Conservation (phyloP, 2,113 vertebrate species). For the Hydropotes inermis region DNA sequence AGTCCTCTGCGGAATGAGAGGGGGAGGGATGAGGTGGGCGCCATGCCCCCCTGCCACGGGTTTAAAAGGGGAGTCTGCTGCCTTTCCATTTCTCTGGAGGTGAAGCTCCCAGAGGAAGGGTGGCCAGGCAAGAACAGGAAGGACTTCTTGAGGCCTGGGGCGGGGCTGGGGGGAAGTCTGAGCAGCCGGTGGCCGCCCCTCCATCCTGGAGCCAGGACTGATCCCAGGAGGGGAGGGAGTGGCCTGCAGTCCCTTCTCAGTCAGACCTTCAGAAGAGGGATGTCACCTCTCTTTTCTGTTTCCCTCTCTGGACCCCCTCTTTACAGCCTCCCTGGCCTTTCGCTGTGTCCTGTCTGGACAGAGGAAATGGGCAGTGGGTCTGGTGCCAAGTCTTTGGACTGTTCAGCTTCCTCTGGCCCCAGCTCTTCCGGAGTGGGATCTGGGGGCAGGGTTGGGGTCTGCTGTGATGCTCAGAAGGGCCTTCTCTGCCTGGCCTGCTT, state of each 20-base stretch:
- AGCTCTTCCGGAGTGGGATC: background rate
- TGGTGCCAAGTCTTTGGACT: constrained; percentile 16
- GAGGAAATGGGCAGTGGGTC: constrained; percentile 27
- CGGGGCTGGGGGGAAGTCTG: background rate
- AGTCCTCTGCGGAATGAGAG: background rate
- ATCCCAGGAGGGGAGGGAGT: background rate
- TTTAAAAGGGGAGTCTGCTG: background rate
- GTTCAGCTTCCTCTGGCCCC: background rate
- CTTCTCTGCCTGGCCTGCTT: background rate
- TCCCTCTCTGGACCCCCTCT: background rate
- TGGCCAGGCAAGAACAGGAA: background rate
- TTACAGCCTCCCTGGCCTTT: background rate
- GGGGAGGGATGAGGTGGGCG: background rate
- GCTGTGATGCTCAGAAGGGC: background rate
- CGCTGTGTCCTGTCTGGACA: background rate
- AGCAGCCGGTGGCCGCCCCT: background rate
- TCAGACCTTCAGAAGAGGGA: background rate
- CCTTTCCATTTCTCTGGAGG: background rate
- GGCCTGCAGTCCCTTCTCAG: background rate
- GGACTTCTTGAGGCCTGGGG: background rate
- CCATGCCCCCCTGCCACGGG: too few species aligned
- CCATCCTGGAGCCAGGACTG: background rate
- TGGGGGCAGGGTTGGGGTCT: background rate
- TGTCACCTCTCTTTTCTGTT: background rate
- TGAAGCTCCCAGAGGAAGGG: background rate